Evolutionary conservation across 2,888 invertebrate species (phyloP), one percentile per base, ranked within the genome.

Genomic region (Tachystola acroxantha): DNA sequence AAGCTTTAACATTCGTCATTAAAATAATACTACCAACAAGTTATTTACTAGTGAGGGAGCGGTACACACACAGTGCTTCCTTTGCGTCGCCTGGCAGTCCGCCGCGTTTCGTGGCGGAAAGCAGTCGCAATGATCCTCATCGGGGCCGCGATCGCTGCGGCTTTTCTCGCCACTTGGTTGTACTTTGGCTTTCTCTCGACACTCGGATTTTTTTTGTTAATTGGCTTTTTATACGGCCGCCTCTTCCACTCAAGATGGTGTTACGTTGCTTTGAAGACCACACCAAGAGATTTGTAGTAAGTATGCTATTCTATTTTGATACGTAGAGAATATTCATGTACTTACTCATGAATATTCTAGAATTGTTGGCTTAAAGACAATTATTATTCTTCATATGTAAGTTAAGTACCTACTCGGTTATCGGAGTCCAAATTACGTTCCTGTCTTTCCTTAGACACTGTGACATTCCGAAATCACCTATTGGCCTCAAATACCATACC

Each of bases 221-320:
- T 91, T 37, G 48, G 89, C 45, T 81, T 90, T 40, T 88, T 92
- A 14, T 92, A 92, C 59, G 71, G 91, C 38, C 72, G 91, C 37
- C 87, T 92, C 29, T 92, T 91, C 34, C 92, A 94, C 46, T 90
- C 91, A 69, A 88, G 90, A 64, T 96, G 94, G 93, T 89, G 92
- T 58, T 94, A 93, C 62, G 89, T 96, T 39, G 93, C 93, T n/a
- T 52, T 91, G 24, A 90, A 78, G 61, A 96, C 96, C 0, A 75
- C 89, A 1, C 93, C 92, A 4, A 89, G 96, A 45, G 96, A 96
- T 79, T 34, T 92, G 34, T 89, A 82, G 94, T 94, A 84, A 91
- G 62, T 52, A 38, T 41, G 28, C 35, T n/a, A n/a, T n/a, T n/a
- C n/a, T 25, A 4, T 25, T 25, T 39, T 16, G 13, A 34, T 20